Percentiles rank a stretch among this genome's conserved stretches.
phyloP scores from a whole-genome alignment of 1,140 invertebrate genomes.

The Drosophila miranda region DNA sequence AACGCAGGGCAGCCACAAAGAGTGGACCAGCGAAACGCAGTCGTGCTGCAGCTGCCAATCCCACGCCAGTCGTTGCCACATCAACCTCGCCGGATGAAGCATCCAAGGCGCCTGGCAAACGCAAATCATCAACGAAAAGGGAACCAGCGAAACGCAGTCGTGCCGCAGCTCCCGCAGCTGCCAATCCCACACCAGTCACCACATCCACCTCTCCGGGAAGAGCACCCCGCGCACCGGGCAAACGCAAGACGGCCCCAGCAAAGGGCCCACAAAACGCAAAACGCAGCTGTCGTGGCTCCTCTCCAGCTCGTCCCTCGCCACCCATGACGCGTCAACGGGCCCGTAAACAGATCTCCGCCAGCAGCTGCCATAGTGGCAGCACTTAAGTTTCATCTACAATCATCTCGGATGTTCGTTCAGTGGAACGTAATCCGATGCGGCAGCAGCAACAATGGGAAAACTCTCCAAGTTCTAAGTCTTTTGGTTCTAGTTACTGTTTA shows the following conservation, averaged over 20 bases:
- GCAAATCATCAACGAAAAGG: slow-evolving; percentile 15
- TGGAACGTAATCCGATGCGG: slow-evolving; percentile 38
- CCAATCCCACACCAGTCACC: background rate
- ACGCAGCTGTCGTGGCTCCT: slow-evolving; percentile 20
- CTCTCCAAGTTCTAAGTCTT: slow-evolving; percentile 45
- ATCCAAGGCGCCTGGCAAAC: slow-evolving; percentile 13
- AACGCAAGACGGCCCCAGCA: slow-evolving; percentile 33
- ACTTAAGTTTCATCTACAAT: slow-evolving; percentile 6
- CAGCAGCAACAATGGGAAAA: slow-evolving; percentile 32
- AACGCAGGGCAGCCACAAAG: slow-evolving; percentile 10
- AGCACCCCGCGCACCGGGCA: background rate
- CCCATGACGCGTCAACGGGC: slow-evolving; percentile 70
- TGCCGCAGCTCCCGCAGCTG: slow-evolving; percentile 1
- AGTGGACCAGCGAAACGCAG: slow-evolving; percentile 10
- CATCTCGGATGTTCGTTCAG: slow-evolving; percentile 13
- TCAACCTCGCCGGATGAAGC: slow-evolving; percentile 37
- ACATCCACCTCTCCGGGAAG: slow-evolving; percentile 16
- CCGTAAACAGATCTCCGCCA: slow-evolving; percentile 71
- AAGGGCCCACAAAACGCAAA: slow-evolving; percentile 8
- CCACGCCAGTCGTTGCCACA: slow-evolving; percentile 24
- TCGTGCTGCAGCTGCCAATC: slow-evolving; percentile 2
- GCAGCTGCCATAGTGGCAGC: slow-evolving; percentile 37
- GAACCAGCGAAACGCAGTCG: slow-evolving; percentile 42
- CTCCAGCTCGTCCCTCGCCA: slow-evolving; percentile 52
- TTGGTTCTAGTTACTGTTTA: slow-evolving; percentile 67